Base-by-base conservation (phyloP, 2,797 vertebrate genomes). In the Thunnus albacares region DNA sequence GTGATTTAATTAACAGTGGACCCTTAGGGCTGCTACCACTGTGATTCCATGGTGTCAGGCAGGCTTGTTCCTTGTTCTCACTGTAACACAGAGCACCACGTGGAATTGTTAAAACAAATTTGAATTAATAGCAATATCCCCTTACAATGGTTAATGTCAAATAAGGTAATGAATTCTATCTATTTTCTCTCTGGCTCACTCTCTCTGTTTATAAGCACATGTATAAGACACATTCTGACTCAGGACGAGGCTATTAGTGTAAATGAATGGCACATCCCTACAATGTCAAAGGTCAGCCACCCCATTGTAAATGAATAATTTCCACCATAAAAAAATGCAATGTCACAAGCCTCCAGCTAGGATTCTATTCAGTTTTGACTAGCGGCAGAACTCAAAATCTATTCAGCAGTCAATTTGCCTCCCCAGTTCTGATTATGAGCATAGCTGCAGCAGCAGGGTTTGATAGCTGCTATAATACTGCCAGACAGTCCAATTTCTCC, bases 351-450 rank as follows among this genome's bases (percentile, higher is more conserved):
- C 73, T 85, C 64, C 49, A 78, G 82, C 80, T 53, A 69, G 53
- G 26, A 79, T 86, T 83, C 65, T 68, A 57, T 89, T 91, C 83
- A 77, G 77, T 81, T 87, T 82, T 73, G 72, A 81, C 86, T 71
- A 12, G 75, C 83, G 74, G 75, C 60, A 77, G 80, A 91, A 81
- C 75, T 89, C 85, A 63, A 80, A 91, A 90, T 90, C 81, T 89
- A 83, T 93, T 92, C 89, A 81, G 86, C 85, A 90, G 91, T 93
- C 87, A 91, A 85, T 93, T 92, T 92, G 81, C 84, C 86, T 89
- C 84, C 80, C 82, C 71, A 59, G 71, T 71, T 85, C 83, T 91
- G 90, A 94, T 92, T 91, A 91, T 83, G 79, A 91, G 78, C 71
- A 74, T 73, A 76, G 85, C 75, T 55, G 86, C 83, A 70, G 89